Evolutionary conservation across 2,113 vertebrate genomes (phyloP).

Genomic region (Spheniscus mendiculus): DNA sequence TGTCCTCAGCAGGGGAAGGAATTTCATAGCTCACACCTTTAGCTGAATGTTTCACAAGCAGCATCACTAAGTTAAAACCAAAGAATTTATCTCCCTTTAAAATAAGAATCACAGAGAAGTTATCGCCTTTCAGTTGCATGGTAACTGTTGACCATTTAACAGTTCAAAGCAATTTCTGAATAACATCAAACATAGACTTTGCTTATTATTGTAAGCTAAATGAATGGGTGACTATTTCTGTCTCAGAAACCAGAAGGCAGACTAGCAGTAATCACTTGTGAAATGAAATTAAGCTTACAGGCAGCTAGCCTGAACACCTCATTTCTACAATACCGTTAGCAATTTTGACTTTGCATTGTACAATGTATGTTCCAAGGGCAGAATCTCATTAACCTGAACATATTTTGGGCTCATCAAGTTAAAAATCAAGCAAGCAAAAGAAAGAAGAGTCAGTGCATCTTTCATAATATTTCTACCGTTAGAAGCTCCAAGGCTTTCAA

Average conservation of each 20-base stretch:
- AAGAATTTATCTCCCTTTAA: background rate
- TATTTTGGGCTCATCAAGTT: conserved; percentile 35
- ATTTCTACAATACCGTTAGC: conserved; percentile 43
- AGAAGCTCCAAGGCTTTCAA: conserved; percentile 35
- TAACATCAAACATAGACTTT: background rate
- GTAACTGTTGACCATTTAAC: conserved; percentile 28
- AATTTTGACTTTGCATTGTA: conserved; percentile 45
- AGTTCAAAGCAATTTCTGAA: conserved; percentile 20
- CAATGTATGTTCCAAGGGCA: background rate
- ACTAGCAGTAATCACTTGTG: conserved; percentile 44
- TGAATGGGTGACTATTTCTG: conserved; percentile 39
- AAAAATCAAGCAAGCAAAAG: conserved; percentile 37
- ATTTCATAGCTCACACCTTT: background rate
- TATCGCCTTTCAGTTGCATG: background rate
- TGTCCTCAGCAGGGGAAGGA: background rate
- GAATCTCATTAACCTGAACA: conserved; percentile 55
- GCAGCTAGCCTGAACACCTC: background rate
- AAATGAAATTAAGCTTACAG: conserved; percentile 44
- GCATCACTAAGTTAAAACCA: background rate
- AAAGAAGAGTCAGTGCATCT: conserved; percentile 30
- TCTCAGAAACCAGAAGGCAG: conserved; percentile 20
- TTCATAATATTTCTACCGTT: conserved; percentile 63
- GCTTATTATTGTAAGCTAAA: conserved; percentile 18
- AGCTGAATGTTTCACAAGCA: background rate
- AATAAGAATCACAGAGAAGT: background rate